These are phyloP conservation scores for Perognathus longimembris DNA, from an alignment of 2,113 vertebrate genomes.

Conservation along the genomic window DNA sequence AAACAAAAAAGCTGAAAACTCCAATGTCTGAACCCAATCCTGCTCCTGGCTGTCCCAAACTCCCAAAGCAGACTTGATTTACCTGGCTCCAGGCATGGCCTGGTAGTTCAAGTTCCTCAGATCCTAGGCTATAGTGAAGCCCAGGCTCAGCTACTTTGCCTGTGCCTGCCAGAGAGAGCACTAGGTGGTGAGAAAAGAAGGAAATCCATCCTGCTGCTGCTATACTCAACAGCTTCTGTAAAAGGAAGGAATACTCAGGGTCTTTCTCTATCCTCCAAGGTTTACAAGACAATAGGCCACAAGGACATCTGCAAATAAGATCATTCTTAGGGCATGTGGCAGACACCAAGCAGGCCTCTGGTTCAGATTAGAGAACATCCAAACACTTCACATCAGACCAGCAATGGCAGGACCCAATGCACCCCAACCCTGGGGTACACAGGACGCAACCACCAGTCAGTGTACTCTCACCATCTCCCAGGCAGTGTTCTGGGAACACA, in stretches of 20 bases:
- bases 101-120: neutral
- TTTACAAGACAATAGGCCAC: neutral
- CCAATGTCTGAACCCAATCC: neutral
- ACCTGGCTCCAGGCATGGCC: rapidly evolving
- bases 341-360: neutral
- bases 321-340: neutral
- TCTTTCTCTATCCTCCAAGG: neutral
- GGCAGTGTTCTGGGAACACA: neutral
- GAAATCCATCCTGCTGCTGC: rapidly evolving
- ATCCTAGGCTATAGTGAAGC: neutral
- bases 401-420: neutral
- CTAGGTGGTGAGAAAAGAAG: rapidly evolving
- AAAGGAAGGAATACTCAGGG: neutral
- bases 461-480: rapidly evolving
- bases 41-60: neutral
- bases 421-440: neutral
- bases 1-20: neutral
- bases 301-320: neutral
- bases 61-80: neutral
- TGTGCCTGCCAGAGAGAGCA: neutral
- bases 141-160: neutral
- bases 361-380: neutral
- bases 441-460: rapidly evolving
- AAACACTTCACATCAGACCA: neutral
- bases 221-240: neutral